These are phyloP conservation scores for Silvanus unidentatus DNA, from an alignment of 2,888 invertebrate species.

Conservation along the genomic window DNA sequence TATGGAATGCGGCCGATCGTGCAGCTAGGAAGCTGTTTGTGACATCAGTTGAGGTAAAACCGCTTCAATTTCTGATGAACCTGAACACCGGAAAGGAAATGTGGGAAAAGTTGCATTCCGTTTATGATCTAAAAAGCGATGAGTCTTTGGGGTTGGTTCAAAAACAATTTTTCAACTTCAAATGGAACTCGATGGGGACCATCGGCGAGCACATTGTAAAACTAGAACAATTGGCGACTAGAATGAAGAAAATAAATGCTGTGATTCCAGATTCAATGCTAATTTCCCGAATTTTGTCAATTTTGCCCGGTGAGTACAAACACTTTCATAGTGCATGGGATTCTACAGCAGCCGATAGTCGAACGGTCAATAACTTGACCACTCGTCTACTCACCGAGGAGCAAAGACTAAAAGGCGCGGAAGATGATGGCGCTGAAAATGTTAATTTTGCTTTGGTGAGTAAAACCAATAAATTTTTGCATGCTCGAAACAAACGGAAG, in stretches of 20 bases:
- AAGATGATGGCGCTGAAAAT: neutral
- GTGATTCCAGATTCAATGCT: constrained; percentile 19
- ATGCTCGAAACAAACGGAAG: neutral
- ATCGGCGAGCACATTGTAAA: constrained; percentile 16
- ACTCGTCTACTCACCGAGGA: constrained; percentile 10
- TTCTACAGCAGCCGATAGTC: constrained; percentile 3
- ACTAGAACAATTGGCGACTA: constrained; percentile 17
- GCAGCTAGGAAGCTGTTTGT: constrained; percentile 21
- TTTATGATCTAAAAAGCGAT: constrained; percentile 22
- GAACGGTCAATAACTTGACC: constrained; percentile 9
- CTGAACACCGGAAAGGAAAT: constrained; percentile 18
- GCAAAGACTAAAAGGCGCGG: neutral
- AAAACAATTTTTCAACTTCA: constrained; percentile 24
- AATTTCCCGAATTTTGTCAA: constrained; percentile 17
- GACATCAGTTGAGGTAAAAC: constrained; percentile 18
- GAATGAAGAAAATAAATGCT: constrained; percentile 18
- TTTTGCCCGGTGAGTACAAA: constrained; percentile 7
- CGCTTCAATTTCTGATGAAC: constrained; percentile 16
- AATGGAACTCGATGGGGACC: constrained; percentile 12
- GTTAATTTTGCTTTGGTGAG: neutral
- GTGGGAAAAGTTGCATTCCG: constrained; percentile 20
- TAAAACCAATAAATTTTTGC: too few relatives aligned
- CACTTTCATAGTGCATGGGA: constrained; percentile 15
- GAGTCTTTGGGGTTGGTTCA: constrained; percentile 18
- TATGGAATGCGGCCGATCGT: constrained; percentile 18